A percentile compares a stretch with the other conserved stretches of the same genome.
phyloP scores from a whole-genome alignment of 2,797 vertebrate species.

The Sebastiscus tertius region DNA sequence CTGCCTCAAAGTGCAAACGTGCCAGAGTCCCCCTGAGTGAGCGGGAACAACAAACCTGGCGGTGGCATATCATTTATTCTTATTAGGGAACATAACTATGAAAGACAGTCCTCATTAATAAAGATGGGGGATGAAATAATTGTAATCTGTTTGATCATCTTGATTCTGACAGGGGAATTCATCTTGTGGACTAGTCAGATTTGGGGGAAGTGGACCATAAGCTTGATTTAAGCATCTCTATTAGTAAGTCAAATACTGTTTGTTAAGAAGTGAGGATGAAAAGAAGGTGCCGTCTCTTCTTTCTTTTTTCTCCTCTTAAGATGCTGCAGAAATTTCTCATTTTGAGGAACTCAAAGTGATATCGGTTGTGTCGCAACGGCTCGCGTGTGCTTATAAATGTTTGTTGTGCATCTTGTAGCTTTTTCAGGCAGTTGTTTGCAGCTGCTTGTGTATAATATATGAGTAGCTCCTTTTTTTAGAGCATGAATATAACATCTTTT shows the following conservation, averaged over 20 bases:
- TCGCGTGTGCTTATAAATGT: neutral
- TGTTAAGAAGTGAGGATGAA: conserved; percentile 35
- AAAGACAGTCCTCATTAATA: conserved; percentile 90
- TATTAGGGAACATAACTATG: conserved; percentile 87
- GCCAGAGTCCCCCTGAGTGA: conserved; percentile 70
- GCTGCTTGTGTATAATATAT: conserved; percentile 21
- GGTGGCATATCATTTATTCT: conserved; percentile 87
- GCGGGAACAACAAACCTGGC: conserved; percentile 82
- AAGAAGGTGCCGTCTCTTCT: neutral
- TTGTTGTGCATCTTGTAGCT: conserved; percentile 8
- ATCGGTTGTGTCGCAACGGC: conserved; percentile 27
- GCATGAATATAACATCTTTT: neutral
- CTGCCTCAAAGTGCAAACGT: conserved; percentile 72
- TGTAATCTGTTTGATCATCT: conserved; percentile 91
- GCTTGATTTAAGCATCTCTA: conserved; percentile 85
- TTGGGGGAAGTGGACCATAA: conserved; percentile 87
- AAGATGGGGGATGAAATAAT: conserved; percentile 87
- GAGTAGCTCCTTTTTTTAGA: neutral
- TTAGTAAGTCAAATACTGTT: conserved; percentile 81
- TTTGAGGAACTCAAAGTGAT: conserved; percentile 35
- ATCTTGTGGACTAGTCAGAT: conserved; percentile 85
- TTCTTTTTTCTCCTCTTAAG: neutral
- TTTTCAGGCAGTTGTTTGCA: neutral
- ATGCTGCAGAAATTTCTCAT: conserved; percentile 31
- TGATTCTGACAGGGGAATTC: conserved; percentile 87